These are phyloP conservation scores for Drosophila recens DNA, from an alignment of 2,888 invertebrate species.

Conservation along the genomic window DNA sequence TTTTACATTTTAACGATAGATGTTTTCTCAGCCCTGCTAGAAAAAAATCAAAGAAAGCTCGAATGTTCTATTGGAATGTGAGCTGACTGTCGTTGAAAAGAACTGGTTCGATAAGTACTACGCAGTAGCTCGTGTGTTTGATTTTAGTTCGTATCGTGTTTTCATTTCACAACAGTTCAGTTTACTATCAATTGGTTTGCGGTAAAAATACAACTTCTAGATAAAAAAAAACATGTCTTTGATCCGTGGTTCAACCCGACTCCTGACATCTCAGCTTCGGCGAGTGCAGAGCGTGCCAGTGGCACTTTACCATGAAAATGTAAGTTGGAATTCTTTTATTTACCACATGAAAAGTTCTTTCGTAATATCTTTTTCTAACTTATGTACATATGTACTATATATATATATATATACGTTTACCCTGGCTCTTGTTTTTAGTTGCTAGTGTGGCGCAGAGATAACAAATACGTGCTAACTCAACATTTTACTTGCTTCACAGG, in stretches of 20 bases:
- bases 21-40: neutral
- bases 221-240: slow-evolving; percentile 77
- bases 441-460: slow-evolving; percentile 44
- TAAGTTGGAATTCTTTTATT: slow-evolving; percentile 83
- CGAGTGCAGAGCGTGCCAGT: slow-evolving; percentile 86
- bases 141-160: slow-evolving; percentile 28
- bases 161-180: slow-evolving; percentile 69
- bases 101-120: slow-evolving; percentile 50
- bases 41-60: slow-evolving; percentile 1
- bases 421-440: slow-evolving; percentile 26
- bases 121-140: slow-evolving; percentile 44
- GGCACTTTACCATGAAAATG: slow-evolving; percentile 91
- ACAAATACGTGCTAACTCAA: slow-evolving; percentile 24
- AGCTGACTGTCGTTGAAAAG: neutral
- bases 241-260: slow-evolving; percentile 76
- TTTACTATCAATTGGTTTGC: slow-evolving; percentile 28
- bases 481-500: slow-evolving; percentile 86
- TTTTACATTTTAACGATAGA: neutral
- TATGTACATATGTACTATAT: slow-evolving; percentile 35
- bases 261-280: slow-evolving; percentile 78
- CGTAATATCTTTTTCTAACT: slow-evolving; percentile 55
- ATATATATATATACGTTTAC: neutral
- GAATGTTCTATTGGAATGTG: slow-evolving; percentile 1
- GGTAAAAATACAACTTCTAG: slow-evolving; percentile 20
- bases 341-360: slow-evolving; percentile 57